Evolutionary conservation across 2,113 vertebrate genomes (phyloP), one percentile per base, ranked within the genome.

Genomic region (Australoheros scitulus): DNA sequence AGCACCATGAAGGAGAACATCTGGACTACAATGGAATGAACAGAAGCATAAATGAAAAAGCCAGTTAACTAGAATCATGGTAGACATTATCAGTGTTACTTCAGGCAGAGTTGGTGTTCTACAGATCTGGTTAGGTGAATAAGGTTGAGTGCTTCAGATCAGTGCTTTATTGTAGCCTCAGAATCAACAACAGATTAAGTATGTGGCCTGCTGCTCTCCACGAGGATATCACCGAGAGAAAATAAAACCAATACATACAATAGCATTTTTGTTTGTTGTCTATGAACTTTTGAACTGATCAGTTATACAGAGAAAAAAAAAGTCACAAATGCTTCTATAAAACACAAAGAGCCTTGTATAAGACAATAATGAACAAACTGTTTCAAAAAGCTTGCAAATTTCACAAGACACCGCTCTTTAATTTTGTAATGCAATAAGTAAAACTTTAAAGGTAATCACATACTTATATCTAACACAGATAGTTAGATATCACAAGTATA

Each of bases 251-350:
- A 47, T 36, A 18, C 6, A 34, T 1, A 89, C 79, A 92, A 76
- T 47, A 55, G 43, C 18, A 18, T 34, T 61, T 79, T 80, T 92
- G 87, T 89, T 87, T 61, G n/a, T 80, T n/a, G 80, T 79, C 36
- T 24, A 10, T 79, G 77, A 81, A 86, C 74, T 74, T 22, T 55
- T 47, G 60, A 81, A 75, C 38, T 76, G 52, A 77, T 61, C 5
- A 36, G 4, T 36, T 24, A 5, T 1, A 3, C 14, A 34, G 7
- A 70, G 60, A 75, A 77, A 2, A 36, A 64, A 29, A 43, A 8
- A 34, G 59, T 20, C 32, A 34, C 15, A 41, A 72, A 70, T 63
- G 13, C n/a, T 55, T 64, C 32, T 20, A 47, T 36, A 14, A 38
- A 59, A 61, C 7, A 64, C 41, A 55, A 70, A 6, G 22, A 20